Percentiles rank a stretch among this genome's conserved stretches.
phyloP scores from a whole-genome alignment of 2,113 vertebrate genomes.

The Chaetodon auriga region DNA sequence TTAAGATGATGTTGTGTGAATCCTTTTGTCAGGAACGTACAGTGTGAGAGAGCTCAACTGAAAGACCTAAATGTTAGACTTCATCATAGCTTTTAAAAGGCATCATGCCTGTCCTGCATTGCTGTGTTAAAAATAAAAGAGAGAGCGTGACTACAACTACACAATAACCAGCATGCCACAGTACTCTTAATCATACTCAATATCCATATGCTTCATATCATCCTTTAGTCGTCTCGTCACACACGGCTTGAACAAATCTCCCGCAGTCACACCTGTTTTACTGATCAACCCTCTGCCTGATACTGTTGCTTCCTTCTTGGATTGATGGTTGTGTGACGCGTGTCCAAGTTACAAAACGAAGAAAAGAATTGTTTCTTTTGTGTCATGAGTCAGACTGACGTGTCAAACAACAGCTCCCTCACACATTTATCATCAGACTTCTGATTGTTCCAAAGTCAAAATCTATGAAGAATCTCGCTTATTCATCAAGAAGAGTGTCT shows the following conservation, averaged over 20 bases:
- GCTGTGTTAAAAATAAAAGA: not conserved
- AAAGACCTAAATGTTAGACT: not conserved
- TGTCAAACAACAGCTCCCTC: slow-evolving; percentile 25
- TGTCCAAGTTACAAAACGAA: slow-evolving; percentile 12
- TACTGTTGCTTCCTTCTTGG: not conserved
- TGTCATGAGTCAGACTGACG: slow-evolving; percentile 17
- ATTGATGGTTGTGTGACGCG: not conserved
- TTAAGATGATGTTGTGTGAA: not conserved
- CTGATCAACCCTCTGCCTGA: not conserved
- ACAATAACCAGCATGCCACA: not conserved
- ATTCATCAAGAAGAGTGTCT: slow-evolving; percentile 11
- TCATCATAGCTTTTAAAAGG: too few relatives aligned
- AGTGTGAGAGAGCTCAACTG: not conserved
- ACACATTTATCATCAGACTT: slow-evolving; percentile 14
- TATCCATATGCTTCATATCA: not conserved
- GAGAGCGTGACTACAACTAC: not conserved
- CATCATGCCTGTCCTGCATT: too few relatives aligned
- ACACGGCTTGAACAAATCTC: not conserved
- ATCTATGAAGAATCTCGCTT: slow-evolving; percentile 5
- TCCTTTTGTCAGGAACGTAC: not conserved
- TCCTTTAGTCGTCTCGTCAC: not conserved
- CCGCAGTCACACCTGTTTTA: not conserved
- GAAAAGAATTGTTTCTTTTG: slow-evolving; percentile 16
- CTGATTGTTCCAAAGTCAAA: slow-evolving; percentile 21
- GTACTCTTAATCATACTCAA: not conserved